Evolutionary conservation across 2,113 vertebrate genomes (phyloP), one percentile per base, ranked within the genome.

Genomic region (Serinus canaria): DNA sequence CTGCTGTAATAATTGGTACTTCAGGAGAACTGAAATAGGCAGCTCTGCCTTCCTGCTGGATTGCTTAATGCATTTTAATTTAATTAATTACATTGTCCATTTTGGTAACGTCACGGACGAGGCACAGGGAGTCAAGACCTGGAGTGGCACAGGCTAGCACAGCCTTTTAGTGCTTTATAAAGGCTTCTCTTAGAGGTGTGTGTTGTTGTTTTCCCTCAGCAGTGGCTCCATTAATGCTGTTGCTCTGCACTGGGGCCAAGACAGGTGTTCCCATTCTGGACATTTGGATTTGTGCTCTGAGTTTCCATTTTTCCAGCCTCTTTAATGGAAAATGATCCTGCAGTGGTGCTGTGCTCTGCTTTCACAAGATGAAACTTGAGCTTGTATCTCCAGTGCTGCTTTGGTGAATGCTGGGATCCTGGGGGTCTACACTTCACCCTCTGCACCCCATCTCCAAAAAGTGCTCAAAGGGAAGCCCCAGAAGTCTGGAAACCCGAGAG

Each of bases 1-100:
- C 83, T 64, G 79, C 85, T 94, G 85, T 55, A 80, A 58, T 90
- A 96, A 95, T 78, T 96, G 94, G 76, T 92, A 60, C 90, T 93
- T 96, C 56, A 92, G 83, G 67, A 92, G 83, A 88, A 88, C 85
- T 10, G 25, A 77, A 88, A 80, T 52, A 92, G 82, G 69, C 87
- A 93, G 75, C 50, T 68, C 17, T 81, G 83, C 64, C 52, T 95
- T 88, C 90, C 90, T 92, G 85, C 83, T 95, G 77, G 35, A 93
- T 82, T 50, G 73, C 73, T 95, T 93, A 91, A 92, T 94, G 88
- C 63, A 47, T 92, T 95, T 91, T 89, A 91, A 94, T 94, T 92
- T 86, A 86, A 90, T 97, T 90, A 94, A 96, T 92, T 73, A 87
- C 83, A 68, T 72, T 86, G 92, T 90, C 83, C 83, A 39, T 81